Evolutionary conservation across 2,113 vertebrate genomes (phyloP), one percentile per base, ranked within the genome.

Genomic region (Tenrec ecaudatus): DNA sequence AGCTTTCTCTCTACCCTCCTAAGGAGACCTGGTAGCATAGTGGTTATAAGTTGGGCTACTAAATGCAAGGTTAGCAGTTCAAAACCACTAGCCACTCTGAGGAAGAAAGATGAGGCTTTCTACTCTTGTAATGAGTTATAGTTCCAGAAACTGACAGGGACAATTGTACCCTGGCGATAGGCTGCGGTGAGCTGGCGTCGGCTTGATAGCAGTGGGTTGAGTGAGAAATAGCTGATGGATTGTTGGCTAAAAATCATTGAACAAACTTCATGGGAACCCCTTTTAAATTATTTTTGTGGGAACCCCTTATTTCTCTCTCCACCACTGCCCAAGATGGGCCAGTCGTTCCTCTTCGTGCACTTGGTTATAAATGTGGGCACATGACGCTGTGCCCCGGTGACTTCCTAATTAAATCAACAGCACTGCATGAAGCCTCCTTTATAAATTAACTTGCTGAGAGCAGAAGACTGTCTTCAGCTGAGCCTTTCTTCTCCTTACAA

Each of bases 371-470:
- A 92, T 71, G 29, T 47, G 53, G 88, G 40, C 57, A 15, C 71
- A 69, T 78, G 85, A 27, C 57, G 17, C 88, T n/a, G 11, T 82
- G 82, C 23, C 77, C 69, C 77, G 82, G 43, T 68, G 68, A 68
- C 38, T 95, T 94, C 60, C 62, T 86, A 81, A 84, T 93, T 80
- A 93, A 95, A 81, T 88, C 90, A 90, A 87, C 71, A 66, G 69
- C 62, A 40, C 53, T 73, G 31, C 57, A 33, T 60, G 29, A 58
- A 60, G 27, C 33, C 33, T 88, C 79, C 31, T 58, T 80, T 95
- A 73, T 86, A 81, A 96, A 83, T 90, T 73, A 58, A 86, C 93
- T 95, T 91, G 88, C 80, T 64, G 40, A 31, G 25, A 92, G 43
- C 62, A 3, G 0, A 91, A 92, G 38, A 14, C 77, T 82, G 47